Conservation (phyloP, 2,888 invertebrate genomes). For the Ganaspis brasiliensis region DNA sequence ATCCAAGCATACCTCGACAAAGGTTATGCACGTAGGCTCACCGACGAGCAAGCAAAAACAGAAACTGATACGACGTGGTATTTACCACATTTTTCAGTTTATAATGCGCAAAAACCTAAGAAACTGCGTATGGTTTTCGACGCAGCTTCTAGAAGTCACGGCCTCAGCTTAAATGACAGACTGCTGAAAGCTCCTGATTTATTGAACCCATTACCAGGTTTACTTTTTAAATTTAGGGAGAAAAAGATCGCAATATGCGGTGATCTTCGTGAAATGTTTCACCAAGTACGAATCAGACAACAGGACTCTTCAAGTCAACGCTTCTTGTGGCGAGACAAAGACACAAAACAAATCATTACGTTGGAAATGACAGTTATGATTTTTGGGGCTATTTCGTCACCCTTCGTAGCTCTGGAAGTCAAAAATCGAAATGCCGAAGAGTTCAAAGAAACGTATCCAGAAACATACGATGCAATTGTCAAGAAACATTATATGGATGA, state of each 20-base stretch:
- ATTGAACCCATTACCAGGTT: conserved; percentile 69
- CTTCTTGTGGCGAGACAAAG: conserved; percentile 52
- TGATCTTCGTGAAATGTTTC: too few species aligned
- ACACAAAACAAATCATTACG: too few species aligned
- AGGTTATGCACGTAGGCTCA: conserved; percentile 58
- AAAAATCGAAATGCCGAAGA: conserved; percentile 55
- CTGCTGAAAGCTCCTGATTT: too few species aligned
- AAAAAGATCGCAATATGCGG: too few species aligned
- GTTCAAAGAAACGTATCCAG: conserved; percentile 41
- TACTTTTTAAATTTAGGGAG: too few species aligned
- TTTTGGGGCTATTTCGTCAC: conserved; percentile 51
- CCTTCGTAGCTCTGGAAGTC: conserved; percentile 46
- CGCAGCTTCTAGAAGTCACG: conserved; percentile 64
- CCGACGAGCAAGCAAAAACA: conserved; percentile 37
- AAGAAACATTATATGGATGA: conserved; percentile 62
- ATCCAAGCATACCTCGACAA: conserved; percentile 58
- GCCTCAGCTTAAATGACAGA: too few species aligned
- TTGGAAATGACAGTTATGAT: too few species aligned
- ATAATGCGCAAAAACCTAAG: conserved; percentile 58
- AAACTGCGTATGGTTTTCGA: conserved; percentile 67
- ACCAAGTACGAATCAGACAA: conserved; percentile 58
- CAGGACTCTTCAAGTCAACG: conserved; percentile 67
- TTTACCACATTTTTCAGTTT: conserved; percentile 59
- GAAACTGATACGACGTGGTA: conserved; percentile 50
- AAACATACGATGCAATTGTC: conserved; percentile 51